Conservation (phyloP, 2,888 invertebrate genomes). For the Lochmaea capreae region DNA sequence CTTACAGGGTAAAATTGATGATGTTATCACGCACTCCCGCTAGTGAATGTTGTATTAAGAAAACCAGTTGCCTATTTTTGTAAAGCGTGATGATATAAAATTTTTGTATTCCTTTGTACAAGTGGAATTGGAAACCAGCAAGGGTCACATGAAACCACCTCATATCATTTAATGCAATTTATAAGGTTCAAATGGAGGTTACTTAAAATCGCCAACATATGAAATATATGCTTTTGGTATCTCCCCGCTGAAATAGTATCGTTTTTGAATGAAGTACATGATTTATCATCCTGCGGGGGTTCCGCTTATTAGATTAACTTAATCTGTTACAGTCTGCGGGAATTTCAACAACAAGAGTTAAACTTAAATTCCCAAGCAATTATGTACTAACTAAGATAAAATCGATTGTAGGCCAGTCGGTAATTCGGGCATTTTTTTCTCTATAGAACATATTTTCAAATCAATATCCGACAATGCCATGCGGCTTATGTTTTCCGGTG, state of each 20-base stretch:
- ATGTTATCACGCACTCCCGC: no score
- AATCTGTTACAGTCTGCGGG: slow-evolving; percentile 59
- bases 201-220: slow-evolving; percentile 26
- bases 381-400: slow-evolving; percentile 58
- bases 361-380: slow-evolving; percentile 58
- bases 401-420: slow-evolving; percentile 45
- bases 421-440: slow-evolving; percentile 30
- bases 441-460: not conserved
- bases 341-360: slow-evolving; percentile 40
- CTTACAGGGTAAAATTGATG: no score
- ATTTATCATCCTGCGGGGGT: slow-evolving; percentile 58
- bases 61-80: no score
- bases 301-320: slow-evolving; percentile 61
- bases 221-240: slow-evolving; percentile 32
- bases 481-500: no score
- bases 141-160: slow-evolving; percentile 10
- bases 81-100: no score
- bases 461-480: no score
- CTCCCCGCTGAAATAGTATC: slow-evolving; percentile 43
- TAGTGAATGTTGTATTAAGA: no score
- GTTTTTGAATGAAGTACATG: slow-evolving; percentile 42
- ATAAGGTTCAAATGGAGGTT: slow-evolving; percentile 21
- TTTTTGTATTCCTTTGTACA: not conserved
- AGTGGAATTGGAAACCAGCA: slow-evolving; percentile 13
- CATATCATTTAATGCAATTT: slow-evolving; percentile 22